Percentiles rank a stretch among this genome's conserved stretches.
Conservation (phyloP, 2,888 invertebrate genomes). For the Gasteruption jaculator region DNA sequence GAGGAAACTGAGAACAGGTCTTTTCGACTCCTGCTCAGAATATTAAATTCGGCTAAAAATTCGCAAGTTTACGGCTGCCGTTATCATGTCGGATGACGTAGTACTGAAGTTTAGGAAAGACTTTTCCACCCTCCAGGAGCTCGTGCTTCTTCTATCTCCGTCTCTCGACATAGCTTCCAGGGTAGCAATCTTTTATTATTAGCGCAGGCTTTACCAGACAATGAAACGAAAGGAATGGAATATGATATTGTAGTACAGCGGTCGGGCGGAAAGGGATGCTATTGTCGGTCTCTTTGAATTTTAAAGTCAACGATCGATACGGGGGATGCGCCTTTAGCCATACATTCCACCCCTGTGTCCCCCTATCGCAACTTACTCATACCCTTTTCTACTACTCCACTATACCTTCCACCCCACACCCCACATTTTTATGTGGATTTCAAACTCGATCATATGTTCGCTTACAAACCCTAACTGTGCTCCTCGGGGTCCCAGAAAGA, state of each 20-base stretch:
- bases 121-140: slow-evolving; percentile 21
- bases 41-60: slow-evolving; percentile 49
- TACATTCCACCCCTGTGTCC: slow-evolving; percentile 36
- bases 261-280: slow-evolving; percentile 45
- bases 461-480: too few relatives aligned
- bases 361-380: slow-evolving; percentile 18
- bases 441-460: too few relatives aligned
- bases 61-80: slow-evolving; percentile 46
- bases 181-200: slow-evolving; percentile 53
- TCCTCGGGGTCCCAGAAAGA: too few relatives aligned
- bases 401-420: slow-evolving; percentile 20
- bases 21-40: slow-evolving; percentile 36
- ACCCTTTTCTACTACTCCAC: slow-evolving; percentile 19
- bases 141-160: slow-evolving; percentile 20
- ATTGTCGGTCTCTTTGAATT: slow-evolving; percentile 54
- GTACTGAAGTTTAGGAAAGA: slow-evolving; percentile 46
- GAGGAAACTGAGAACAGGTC: background rate
- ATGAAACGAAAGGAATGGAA: slow-evolving; percentile 53
- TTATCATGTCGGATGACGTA: slow-evolving; percentile 49
- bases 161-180: slow-evolving; percentile 43
- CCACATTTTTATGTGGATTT: too few relatives aligned
- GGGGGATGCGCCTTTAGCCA: slow-evolving; percentile 50
- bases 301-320: slow-evolving; percentile 52
- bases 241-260: slow-evolving; percentile 50
- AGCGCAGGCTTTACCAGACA: slow-evolving; percentile 52